phyloP scores from a whole-genome alignment of 2,888 invertebrate genomes.

The Tetheella fluctuosa region DNA sequence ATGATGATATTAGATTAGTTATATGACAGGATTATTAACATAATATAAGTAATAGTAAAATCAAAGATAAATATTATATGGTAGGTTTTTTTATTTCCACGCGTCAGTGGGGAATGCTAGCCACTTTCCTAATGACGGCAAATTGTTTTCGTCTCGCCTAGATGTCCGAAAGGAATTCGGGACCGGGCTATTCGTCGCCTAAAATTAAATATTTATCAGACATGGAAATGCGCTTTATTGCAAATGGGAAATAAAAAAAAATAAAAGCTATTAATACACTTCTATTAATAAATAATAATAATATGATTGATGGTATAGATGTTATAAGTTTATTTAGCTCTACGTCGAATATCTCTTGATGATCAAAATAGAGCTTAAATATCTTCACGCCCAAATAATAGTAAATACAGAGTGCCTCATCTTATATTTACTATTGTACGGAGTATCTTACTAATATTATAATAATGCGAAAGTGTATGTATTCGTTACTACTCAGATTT shows the following conservation, averaged over 20 bases:
- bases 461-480: too few relatives aligned
- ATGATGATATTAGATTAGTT: too few relatives aligned
- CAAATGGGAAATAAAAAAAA: conserved; percentile 24
- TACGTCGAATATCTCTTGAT: too few relatives aligned
- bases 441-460: too few relatives aligned
- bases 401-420: too few relatives aligned
- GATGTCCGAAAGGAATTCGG: conserved; percentile 63
- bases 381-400: too few relatives aligned
- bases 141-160: conserved; percentile 57
- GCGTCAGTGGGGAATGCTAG: conserved; percentile 62
- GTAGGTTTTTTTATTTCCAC: conserved; percentile 49
- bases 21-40: neutral
- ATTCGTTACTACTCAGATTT: too few relatives aligned
- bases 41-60: neutral
- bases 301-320: too few relatives aligned
- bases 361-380: too few relatives aligned
- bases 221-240: conserved; percentile 48
- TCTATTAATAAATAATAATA: too few relatives aligned
- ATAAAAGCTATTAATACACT: conserved; percentile 7
- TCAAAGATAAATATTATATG: conserved; percentile 10
- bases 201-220: conserved; percentile 63
- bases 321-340: too few relatives aligned
- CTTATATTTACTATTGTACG: too few relatives aligned
- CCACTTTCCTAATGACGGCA: conserved; percentile 67
- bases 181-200: conserved; percentile 47